Base-by-base conservation (phyloP, 1,140 invertebrate genomes). In the Drosophila eugracilis region DNA sequence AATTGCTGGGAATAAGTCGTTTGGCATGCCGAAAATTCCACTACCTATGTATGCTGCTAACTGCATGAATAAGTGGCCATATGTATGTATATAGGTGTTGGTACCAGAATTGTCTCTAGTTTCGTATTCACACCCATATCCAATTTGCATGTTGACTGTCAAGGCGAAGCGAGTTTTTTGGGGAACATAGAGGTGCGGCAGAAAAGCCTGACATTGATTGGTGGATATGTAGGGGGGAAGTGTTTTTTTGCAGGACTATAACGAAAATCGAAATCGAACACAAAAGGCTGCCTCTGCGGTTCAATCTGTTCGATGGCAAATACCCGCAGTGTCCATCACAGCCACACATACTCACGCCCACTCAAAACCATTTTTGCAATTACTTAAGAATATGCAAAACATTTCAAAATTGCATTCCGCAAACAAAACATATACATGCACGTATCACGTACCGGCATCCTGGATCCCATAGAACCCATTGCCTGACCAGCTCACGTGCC, bases 341-440 rank as follows among this genome's bases (percentile, higher is more conserved):
- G 36, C 32, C 62, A 55, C 72, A 21, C 39, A 22, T 22, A 50
- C 57, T 59, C n/a, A n/a, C n/a, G n/a, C 36, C 69, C 26, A 50
- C 57, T 59, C n/a, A 53, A 48, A 37, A 58, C 44, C 59, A 66
- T 63, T 75, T 75, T 75, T 72, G 60, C 80, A 85, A 75, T 84
- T 84, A 79, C 71, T 84, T 76, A 44, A 63, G 75, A 84, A 73
- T 85, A 85, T 79, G 80, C 76, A 73, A 84, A 73, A 75, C 60
- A 84, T 76, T 79, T 85, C 42, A 17, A 72, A 85, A 84, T 85
- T 85, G 66, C 75, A 85, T 85, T 84, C 66, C 60, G 44, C 67
- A 47, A 84, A 72, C 58, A 62, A 71, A 76, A 47, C 49, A 53
- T 63, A 62, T 30, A 21, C 21, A 62, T 45, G 44, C 45, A 55